Conservation (phyloP, 2,888 invertebrate species). For the Meiosimyza decipiens region DNA sequence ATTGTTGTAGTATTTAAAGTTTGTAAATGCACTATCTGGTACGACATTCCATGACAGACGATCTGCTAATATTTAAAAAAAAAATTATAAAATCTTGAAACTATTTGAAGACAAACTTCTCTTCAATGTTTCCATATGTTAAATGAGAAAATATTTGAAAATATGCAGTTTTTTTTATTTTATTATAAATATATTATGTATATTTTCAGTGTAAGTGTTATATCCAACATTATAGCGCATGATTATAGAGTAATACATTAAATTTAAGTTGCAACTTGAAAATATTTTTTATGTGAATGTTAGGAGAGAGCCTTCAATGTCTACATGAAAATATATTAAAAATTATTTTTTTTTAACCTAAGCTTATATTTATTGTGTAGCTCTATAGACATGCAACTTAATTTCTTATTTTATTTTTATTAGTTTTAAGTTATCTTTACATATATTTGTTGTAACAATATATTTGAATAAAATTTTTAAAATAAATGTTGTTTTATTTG, state of each 20-base stretch:
- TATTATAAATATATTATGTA: conserved; percentile 8
- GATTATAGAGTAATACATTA: too few relatives aligned
- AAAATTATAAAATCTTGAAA: conserved; percentile 37
- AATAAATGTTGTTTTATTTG: conserved; percentile 35
- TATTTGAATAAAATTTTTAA: conserved; percentile 10
- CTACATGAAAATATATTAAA: too few relatives aligned
- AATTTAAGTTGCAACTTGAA: too few relatives aligned
- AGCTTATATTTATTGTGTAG: too few relatives aligned
- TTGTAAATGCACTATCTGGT: conserved; percentile 99
- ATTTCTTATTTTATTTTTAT: too few relatives aligned
- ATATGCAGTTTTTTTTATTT: conserved; percentile 60
- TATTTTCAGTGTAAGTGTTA: conserved; percentile 39
- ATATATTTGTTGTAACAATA: neutral
- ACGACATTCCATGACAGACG: conserved; percentile 88
- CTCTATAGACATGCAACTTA: too few relatives aligned
- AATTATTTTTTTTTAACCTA: too few relatives aligned
- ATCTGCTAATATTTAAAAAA: conserved; percentile 48
- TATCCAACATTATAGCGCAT: neutral
- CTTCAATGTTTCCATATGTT: conserved; percentile 23
- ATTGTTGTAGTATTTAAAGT: conserved; percentile 71
- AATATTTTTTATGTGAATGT: too few relatives aligned
- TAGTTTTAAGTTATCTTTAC: neutral
- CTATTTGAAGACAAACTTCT: conserved; percentile 33
- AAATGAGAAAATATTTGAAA: conserved; percentile 43
- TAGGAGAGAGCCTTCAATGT: too few relatives aligned